These are phyloP conservation scores for Theonella swinhoei DNA, from an alignment of 37 sponge, comb jelly and placozoan species.

Conservation along the genomic window DNA sequence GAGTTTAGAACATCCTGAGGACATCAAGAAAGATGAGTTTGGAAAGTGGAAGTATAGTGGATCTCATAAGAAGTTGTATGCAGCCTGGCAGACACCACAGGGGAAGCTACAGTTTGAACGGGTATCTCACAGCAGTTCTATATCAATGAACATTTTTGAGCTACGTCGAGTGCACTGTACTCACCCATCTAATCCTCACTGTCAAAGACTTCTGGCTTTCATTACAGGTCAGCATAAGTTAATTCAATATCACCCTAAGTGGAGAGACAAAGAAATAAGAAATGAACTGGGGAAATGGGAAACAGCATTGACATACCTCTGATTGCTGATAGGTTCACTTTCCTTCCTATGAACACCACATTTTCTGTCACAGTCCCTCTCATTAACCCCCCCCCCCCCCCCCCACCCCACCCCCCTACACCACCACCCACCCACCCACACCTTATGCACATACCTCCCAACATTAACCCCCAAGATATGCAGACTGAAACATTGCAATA, in stretches of 20 bases:
- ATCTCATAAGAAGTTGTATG: slow-evolving; percentile 21
- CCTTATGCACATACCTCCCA: too few species aligned
- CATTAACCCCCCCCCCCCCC: too few species aligned
- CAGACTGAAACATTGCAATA: background rate
- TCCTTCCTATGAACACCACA: too few species aligned
- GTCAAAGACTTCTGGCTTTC: slow-evolving; percentile 48
- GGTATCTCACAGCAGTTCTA: slow-evolving; percentile 41
- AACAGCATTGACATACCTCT: too few species aligned
- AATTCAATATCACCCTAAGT: too few species aligned
- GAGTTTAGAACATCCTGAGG: slow-evolving; percentile 25
- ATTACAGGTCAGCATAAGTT: slow-evolving; percentile 30
- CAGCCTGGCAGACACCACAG: background rate
- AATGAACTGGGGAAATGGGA: too few species aligned
- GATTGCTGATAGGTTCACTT: too few species aligned
- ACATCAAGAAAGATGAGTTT: slow-evolving; percentile 51
- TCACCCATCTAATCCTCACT: slow-evolving; percentile 50
- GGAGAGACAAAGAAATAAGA: too few species aligned
- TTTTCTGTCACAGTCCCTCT: too few species aligned
- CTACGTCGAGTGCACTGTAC: slow-evolving; percentile 38
- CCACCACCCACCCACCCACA: too few species aligned
- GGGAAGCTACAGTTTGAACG: slow-evolving; percentile 37
- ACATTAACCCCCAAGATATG: too few species aligned
- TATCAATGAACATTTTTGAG: slow-evolving; percentile 37
- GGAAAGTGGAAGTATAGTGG: slow-evolving; percentile 52
- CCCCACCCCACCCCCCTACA: too few species aligned